Evolutionary conservation across 2,113 vertebrate genomes (phyloP).

Genomic region (Orthonyx spaldingii): DNA sequence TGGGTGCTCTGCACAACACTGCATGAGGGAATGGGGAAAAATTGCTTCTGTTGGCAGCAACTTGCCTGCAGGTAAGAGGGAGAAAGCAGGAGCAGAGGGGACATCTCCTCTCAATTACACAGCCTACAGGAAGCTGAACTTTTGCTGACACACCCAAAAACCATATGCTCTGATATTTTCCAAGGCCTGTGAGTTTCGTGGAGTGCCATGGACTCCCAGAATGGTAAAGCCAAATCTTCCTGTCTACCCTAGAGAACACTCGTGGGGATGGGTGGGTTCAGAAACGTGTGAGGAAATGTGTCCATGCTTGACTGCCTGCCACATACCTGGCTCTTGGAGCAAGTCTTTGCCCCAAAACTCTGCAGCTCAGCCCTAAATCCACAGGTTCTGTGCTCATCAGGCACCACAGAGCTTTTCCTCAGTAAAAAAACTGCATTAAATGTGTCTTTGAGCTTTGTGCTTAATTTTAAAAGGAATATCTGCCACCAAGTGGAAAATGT

Average conservation of each 20-base stretch:
- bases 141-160: background rate
- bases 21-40: background rate
- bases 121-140: background rate
- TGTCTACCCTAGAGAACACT: background rate
- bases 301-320: background rate
- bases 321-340: background rate
- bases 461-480: constrained; percentile 60
- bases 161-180: background rate
- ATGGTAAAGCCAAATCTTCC: background rate
- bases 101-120: background rate
- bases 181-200: background rate
- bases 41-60: background rate
- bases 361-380: background rate
- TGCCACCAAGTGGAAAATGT: constrained; percentile 68
- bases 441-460: background rate
- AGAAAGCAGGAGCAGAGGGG: background rate
- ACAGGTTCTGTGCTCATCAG: background rate
- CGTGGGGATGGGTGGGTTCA: accelerated
- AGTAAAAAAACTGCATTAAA: background rate
- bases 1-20: background rate
- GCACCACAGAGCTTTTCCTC: background rate
- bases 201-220: background rate
- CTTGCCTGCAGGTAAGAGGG: background rate
- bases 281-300: background rate
- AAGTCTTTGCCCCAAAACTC: background rate